A percentile compares a stretch with the other conserved stretches of the same genome.
These are phyloP conservation scores for Hedychridium roseum DNA, from an alignment of 2,888 invertebrate species.

Conservation along the genomic window DNA sequence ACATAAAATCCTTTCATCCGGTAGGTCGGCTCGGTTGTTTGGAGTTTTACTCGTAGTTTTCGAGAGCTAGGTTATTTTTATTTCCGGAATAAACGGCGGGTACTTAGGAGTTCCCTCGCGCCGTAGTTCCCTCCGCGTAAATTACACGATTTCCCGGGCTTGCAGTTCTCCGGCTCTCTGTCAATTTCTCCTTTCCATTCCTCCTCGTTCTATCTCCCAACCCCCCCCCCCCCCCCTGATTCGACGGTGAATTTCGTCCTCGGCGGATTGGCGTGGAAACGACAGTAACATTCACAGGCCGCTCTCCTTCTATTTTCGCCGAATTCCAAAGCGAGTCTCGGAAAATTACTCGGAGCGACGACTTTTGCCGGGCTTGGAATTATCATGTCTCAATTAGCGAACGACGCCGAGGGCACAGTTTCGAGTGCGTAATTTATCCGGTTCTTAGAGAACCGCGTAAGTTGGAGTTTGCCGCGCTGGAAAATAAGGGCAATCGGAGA, in stretches of 20 bases:
- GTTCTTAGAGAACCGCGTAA: too few relatives aligned
- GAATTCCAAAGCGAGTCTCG: too few relatives aligned
- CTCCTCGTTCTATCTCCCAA: neutral
- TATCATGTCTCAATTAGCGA: too few relatives aligned
- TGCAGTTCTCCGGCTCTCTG: constrained; percentile 19
- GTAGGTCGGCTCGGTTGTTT: too few relatives aligned
- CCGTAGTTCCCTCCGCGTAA: constrained; percentile 51
- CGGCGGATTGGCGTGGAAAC: constrained; percentile 31
- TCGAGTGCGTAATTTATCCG: too few relatives aligned
- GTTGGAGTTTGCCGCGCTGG: too few relatives aligned
- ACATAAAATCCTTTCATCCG: too few relatives aligned
- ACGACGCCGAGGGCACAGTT: too few relatives aligned
- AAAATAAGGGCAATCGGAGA: too few relatives aligned
- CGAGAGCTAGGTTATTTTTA: constrained; percentile 31
- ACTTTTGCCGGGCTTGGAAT: too few relatives aligned
- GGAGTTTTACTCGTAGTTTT: constrained; percentile 22
- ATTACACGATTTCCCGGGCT: constrained; percentile 48
- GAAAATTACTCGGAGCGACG: too few relatives aligned
- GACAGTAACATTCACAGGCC: constrained; percentile 17
- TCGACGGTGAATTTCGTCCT: constrained; percentile 30
- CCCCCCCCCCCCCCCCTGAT: constrained; percentile 5
- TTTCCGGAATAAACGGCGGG: constrained; percentile 32
- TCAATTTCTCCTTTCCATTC: constrained; percentile 3
- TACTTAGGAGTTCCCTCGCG: constrained; percentile 30
- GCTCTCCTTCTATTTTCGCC: constrained; percentile 7